Evolutionary conservation across 2,797 vertebrate species (phyloP).

Genomic region (Anabacerthia variegaticeps): DNA sequence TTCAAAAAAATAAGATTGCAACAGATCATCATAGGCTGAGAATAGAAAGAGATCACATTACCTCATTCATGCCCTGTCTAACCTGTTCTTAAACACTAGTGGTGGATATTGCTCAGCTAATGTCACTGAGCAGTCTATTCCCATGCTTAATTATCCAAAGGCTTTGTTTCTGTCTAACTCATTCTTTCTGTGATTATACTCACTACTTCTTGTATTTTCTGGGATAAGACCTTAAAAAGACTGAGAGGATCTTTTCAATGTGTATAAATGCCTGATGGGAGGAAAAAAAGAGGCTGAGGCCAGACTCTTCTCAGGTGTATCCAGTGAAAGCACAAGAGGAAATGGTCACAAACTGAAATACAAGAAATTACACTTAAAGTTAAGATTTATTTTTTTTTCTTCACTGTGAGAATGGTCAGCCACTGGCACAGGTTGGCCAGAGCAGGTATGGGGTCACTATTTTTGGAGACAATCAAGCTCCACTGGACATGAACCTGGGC

Average conservation of each 20-base stretch:
- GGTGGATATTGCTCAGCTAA: not conserved
- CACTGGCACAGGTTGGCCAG: not conserved
- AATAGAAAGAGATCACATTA: not conserved
- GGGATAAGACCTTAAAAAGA: not conserved
- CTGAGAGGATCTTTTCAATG: not conserved
- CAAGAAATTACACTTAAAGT: not conserved
- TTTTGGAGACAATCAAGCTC: not conserved
- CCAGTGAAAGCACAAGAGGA: not conserved
- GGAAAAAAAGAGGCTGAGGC: not conserved
- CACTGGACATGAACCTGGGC: not conserved
- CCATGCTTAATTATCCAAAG: not conserved
- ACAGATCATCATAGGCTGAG: not conserved
- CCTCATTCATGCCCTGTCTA: not conserved
- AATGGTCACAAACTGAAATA: not conserved
- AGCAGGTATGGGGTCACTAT: not conserved
- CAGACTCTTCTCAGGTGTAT: not conserved
- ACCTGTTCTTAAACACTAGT: not conserved
- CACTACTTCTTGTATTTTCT: not conserved
- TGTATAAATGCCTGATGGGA: not conserved
- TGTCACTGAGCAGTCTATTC: not conserved
- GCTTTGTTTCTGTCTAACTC: not conserved
- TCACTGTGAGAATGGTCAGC: not conserved
- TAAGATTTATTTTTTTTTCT: not conserved
- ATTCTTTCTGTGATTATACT: not conserved
- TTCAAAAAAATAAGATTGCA: not conserved